Evolutionary conservation across 2,888 invertebrate genomes (phyloP).

Genomic region (Rhabditoides inermis): DNA sequence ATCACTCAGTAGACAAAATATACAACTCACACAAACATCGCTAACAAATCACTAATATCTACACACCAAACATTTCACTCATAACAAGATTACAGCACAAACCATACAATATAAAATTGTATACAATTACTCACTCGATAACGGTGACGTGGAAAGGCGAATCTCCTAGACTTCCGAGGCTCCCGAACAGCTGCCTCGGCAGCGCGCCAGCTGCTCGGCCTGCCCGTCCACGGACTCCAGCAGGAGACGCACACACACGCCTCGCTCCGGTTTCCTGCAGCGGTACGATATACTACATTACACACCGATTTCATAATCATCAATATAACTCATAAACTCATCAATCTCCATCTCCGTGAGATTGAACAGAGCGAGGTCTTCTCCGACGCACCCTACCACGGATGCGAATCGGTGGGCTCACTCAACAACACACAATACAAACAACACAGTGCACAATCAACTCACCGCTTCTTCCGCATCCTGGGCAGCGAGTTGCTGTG

Average conservation of each 20-base stretch:
- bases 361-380: background rate
- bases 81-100: background rate
- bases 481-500: constrained; percentile 34
- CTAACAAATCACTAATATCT: background rate
- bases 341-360: constrained; percentile 42
- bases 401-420: background rate
- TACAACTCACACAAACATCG: background rate
- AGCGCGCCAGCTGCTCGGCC: constrained; percentile 84
- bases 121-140: constrained; percentile 67
- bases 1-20: background rate
- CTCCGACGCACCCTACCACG: background rate
- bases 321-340: constrained; percentile 31
- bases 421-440: constrained; percentile 4
- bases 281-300: background rate
- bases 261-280: constrained; percentile 72
- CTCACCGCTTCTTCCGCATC: constrained; percentile 14
- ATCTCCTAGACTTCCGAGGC: constrained; percentile 89
- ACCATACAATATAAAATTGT: background rate
- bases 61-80: too few species aligned
- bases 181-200: constrained; percentile 60
- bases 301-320: background rate
- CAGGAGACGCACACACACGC: constrained; percentile 83
- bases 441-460: background rate
- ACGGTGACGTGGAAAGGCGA: constrained; percentile 91
- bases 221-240: constrained; percentile 88